Evolutionary conservation across 2,888 invertebrate species (phyloP), one percentile per base, ranked within the genome.

Genomic region (Ochropleura plecta): DNA sequence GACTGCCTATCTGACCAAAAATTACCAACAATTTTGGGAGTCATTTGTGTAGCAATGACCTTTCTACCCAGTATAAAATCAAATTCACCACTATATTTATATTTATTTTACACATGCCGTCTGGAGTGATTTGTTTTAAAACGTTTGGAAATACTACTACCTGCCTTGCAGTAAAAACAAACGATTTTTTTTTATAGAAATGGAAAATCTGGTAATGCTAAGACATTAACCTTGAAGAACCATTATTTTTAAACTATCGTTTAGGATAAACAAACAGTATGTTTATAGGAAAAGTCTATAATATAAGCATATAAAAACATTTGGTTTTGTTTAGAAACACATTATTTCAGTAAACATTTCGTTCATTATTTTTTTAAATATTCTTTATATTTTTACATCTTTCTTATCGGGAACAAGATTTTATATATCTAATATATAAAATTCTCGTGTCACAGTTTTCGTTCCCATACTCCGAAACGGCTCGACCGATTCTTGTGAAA

Each of bases 81-180:
- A 59, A 49, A 30, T 10, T 42, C 16, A 30, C 14, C 4, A 60
- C 20, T 71, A 60, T 42, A 65, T 72, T 60, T 65, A 65, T 5
- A 68, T 78, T 67, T 79, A 71, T 60, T 40, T 49, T 20, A 70
- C 46, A 53, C 62, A 16, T 83, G 62, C 40, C 20, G 6, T 16
- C n/a, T 20, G 59, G 14, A 75, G 44, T 20, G 30, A 60, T 78
- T 48, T 74, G 55, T 59, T 53, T 51, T 42, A 48, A 59, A 70
- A 66, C 49, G 16, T 67, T 62, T 70, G 16, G 10, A 60, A 30
- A 48, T 65, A 63, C n/a, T 66, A 65, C n/a, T n/a, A n/a, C n/a
- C n/a, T n/a, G n/a, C 8, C 16, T 42, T 55, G 6, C 20, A n/a
- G 42, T 48, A n/a, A 71, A 59, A 73, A 62, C 48, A 73, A 44